Conservation (phyloP, 2,888 invertebrate species). For the Dicyrtomina minuta region DNA sequence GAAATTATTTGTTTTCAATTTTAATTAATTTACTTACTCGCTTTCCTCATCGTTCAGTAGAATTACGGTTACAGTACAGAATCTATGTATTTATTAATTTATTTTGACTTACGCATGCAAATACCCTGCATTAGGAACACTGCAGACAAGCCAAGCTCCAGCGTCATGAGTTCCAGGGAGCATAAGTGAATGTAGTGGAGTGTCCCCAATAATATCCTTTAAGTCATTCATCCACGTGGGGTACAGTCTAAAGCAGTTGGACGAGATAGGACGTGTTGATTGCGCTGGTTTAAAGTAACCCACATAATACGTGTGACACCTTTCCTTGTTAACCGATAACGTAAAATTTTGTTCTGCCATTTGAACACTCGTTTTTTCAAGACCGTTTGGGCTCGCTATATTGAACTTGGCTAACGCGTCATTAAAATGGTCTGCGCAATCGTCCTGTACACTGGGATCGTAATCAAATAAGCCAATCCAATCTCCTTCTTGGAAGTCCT, state of each 20-base stretch:
- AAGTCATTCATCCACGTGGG: constrained; percentile 81
- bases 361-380: constrained; percentile 33
- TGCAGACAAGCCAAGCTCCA: constrained; percentile 62
- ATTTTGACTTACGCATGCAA: constrained; percentile 57
- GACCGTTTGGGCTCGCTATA: constrained; percentile 20
- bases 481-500: constrained; percentile 44
- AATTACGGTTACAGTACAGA: background rate
- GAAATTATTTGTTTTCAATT: too few species aligned
- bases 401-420: constrained; percentile 9
- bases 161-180: constrained; percentile 70
- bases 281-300: too few species aligned
- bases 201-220: constrained; percentile 60
- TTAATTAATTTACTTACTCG: too few species aligned
- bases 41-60: too few species aligned
- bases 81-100: too few species aligned
- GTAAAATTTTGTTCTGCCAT: constrained; percentile 35
- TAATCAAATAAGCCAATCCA: constrained; percentile 55
- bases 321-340: too few species aligned
- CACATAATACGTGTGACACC: constrained; percentile 55
- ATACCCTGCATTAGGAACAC: too few species aligned
- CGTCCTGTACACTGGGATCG: constrained; percentile 48
- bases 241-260: constrained; percentile 72
- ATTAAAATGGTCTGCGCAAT: background rate
- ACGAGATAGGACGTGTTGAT: too few species aligned
- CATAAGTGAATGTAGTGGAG: constrained; percentile 64